Conservation (phyloP, 2,888 invertebrate species). For the Ornithoptera priamus region DNA sequence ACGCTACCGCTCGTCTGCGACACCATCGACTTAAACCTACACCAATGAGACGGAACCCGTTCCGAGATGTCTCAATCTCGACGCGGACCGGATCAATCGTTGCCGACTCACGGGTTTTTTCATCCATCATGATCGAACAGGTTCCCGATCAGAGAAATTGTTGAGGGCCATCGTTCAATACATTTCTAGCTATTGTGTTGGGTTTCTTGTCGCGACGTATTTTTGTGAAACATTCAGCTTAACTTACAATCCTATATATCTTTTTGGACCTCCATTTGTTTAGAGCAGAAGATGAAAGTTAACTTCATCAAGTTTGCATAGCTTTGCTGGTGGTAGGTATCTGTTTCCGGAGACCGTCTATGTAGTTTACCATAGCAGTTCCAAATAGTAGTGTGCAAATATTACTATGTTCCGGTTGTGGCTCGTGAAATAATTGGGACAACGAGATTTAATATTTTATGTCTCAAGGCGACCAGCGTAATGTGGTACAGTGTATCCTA, state of each 20-base stretch:
- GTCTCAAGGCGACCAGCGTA: too few relatives aligned
- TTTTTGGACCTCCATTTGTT: neutral
- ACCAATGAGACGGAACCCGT: slow-evolving; percentile 65
- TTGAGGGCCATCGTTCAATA: slow-evolving; percentile 39
- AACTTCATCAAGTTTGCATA: too few relatives aligned
- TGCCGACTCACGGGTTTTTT: slow-evolving; percentile 66
- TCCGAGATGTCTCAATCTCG: slow-evolving; percentile 77
- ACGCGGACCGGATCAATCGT: slow-evolving; percentile 72
- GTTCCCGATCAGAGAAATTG: slow-evolving; percentile 62
- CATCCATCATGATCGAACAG: slow-evolving; percentile 69
- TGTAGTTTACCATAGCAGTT: too few relatives aligned
- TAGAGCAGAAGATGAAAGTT: neutral
- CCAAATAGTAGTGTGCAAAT: too few relatives aligned
- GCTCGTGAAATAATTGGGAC: too few relatives aligned
- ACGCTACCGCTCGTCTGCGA: slow-evolving; percentile 42
- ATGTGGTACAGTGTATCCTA: too few relatives aligned
- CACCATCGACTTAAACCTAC: slow-evolving; percentile 41
- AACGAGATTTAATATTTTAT: too few relatives aligned
- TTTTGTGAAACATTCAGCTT: slow-evolving; percentile 6
- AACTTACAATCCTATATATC: neutral
- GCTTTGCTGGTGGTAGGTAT: too few relatives aligned
- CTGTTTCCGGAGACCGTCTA: too few relatives aligned
- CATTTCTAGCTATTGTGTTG: slow-evolving; percentile 36
- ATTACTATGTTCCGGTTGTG: too few relatives aligned
- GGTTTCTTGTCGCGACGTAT: slow-evolving; percentile 14